Evolutionary conservation across 2,888 invertebrate species (phyloP), one percentile per base, ranked within the genome.

Genomic region (Rosalia funebris): DNA sequence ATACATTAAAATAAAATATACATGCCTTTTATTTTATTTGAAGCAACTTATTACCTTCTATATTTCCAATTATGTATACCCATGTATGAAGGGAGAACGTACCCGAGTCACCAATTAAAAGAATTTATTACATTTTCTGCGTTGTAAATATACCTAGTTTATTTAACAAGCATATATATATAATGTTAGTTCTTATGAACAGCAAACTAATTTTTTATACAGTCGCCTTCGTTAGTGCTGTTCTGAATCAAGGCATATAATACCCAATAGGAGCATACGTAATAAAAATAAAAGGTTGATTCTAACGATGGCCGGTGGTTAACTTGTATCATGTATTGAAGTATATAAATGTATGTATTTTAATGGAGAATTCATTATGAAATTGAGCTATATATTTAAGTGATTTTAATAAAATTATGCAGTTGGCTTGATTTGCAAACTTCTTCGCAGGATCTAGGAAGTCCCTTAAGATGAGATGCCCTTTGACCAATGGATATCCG

Each of bases 1-100:
- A 54, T 19, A 32, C 60, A 60, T 60, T 54, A 60, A 47, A 56
- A 50, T 60, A 48, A 56, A 45, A 53, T 52, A 58, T 45, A 31
- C 31, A 16, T 9, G 44, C 45, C 17, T 53, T 58, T 44, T 53
- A 50, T 53, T 58, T 44, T 48, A 36, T 58, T 58, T 45, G 44
- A 58, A 45, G 52, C 52, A 45, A 58, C 50, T 58, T 58, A 58
- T 45, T 50, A 32, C 53, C 53, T 17, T 52, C 36, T 52, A 53
- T 45, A 32, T 50, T 58, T 42, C 36, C 58, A 58, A 52, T 58
- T 58, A 58, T 47, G 42, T 20, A 19, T 12, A 11, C n/a, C n/a
- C 41, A 31, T 48, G 41, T 57, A 34, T 19, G 47, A 41, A 41
- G n/a, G 47, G 25, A 41, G 46, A 48, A 39, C 9, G 16, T 47